These are phyloP conservation scores for Cydia fagiglandana DNA, from an alignment of 1,140 invertebrate genomes.

Conservation along the genomic window DNA sequence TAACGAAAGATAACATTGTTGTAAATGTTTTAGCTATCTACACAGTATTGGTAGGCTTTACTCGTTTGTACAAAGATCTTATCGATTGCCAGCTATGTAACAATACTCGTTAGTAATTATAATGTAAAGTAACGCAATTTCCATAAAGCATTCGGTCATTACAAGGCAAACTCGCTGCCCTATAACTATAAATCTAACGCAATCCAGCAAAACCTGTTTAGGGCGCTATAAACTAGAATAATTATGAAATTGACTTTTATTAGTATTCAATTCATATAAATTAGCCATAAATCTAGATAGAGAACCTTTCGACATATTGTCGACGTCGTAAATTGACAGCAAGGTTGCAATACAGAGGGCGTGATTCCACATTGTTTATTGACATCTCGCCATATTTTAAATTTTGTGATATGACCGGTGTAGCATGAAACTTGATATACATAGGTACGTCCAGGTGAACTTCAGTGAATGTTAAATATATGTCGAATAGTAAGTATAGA, in stretches of 20 bases:
- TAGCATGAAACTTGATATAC: no score
- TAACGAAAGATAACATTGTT: background rate
- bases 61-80: background rate
- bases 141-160: conserved; percentile 46
- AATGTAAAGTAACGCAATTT: conserved; percentile 43
- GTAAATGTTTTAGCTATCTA: background rate
- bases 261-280: conserved; percentile 30
- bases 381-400: background rate
- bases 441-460: no score
- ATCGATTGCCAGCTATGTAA: background rate
- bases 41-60: background rate
- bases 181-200: conserved; percentile 30
- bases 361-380: background rate
- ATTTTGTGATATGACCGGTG: conserved; percentile 18
- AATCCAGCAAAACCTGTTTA: conserved; percentile 27
- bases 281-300: conserved; percentile 22
- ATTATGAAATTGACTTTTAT: conserved; percentile 31
- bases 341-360: conserved; percentile 19
- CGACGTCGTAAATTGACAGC: conserved; percentile 26
- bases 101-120: conserved; percentile 33
- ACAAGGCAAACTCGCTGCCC: conserved; percentile 52
- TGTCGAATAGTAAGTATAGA: no score
- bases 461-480: no score
- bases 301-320: conserved; percentile 30
- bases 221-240: conserved; percentile 26